A percentile compares a stretch with the other conserved stretches of the same genome.
phyloP scores from a whole-genome alignment of 2,113 vertebrate species.

The Erythrolamprus reginae region DNA sequence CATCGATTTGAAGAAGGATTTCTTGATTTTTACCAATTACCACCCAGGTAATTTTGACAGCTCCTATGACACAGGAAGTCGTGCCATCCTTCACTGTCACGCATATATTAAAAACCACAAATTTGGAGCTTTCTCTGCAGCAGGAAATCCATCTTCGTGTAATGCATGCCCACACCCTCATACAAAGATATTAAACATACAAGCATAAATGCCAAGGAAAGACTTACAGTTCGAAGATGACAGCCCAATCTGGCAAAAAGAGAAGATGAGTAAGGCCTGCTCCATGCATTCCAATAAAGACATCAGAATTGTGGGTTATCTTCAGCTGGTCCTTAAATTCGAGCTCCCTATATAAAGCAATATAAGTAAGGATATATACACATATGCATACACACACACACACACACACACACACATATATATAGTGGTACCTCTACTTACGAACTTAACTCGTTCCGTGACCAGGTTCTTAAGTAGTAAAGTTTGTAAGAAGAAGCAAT shows the following conservation, averaged over 20 bases:
- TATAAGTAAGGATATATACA: not conserved
- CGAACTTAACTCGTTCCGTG: too few species aligned
- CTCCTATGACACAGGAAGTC: not conserved
- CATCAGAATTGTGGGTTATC: slow-evolving; percentile 93
- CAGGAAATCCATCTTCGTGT: not conserved
- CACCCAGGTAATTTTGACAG: not conserved
- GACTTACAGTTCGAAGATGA: slow-evolving; percentile 94
- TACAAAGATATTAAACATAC: not conserved
- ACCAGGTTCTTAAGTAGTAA: too few species aligned
- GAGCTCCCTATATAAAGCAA: slow-evolving; percentile 74
- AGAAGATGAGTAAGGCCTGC: slow-evolving; percentile 95
- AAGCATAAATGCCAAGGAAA: not conserved
- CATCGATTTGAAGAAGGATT: not conserved
- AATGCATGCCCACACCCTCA: not conserved
- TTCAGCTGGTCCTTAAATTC: slow-evolving; percentile 86
- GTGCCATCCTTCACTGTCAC: not conserved
- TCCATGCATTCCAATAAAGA: slow-evolving; percentile 98
- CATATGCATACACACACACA: not conserved
- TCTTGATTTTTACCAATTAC: not conserved
- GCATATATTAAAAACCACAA: not conserved
- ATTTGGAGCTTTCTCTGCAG: not conserved
- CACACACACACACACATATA: not conserved
- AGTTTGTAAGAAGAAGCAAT: too few species aligned
- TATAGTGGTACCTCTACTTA: too few species aligned
- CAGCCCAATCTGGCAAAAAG: slow-evolving; percentile 96